Evolutionary conservation across 64 coral and sea anemone species (phyloP).

Genomic region (Stichodactyla mertensii): DNA sequence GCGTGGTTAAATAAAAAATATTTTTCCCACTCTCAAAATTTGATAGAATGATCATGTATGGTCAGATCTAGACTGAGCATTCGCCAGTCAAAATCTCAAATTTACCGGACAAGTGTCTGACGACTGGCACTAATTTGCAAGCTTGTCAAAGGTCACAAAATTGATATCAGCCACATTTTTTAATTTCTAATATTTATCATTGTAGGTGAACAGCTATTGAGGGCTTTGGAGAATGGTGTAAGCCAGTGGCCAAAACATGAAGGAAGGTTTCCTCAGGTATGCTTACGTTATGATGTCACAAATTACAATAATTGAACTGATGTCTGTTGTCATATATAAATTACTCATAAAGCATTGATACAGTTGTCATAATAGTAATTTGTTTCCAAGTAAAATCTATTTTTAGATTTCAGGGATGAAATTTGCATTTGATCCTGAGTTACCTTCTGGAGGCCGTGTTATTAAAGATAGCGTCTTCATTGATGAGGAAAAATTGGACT

Average conservation of each 20-base stretch:
- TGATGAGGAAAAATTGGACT: slow-evolving; percentile 39
- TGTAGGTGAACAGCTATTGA: slow-evolving; percentile 71
- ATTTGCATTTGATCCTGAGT: slow-evolving; percentile 74
- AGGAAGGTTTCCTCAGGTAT: slow-evolving; percentile 95
- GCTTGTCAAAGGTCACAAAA: not conserved
- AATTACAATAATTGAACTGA: not conserved
- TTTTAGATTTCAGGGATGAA: slow-evolving; percentile 83
- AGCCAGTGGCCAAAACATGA: slow-evolving; percentile 96
- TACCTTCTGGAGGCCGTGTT: slow-evolving; percentile 54
- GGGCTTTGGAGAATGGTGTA: slow-evolving; percentile 89
- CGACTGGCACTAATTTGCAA: too few relatives aligned
- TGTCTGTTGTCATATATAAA: not conserved
- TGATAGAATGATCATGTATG: too few relatives aligned
- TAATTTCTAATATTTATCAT: not conserved
- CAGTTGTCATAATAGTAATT: not conserved
- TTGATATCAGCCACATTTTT: not conserved
- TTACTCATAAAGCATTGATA: not conserved
- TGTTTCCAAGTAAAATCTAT: not conserved
- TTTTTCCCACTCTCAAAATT: too few relatives aligned
- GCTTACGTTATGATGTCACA: not conserved
- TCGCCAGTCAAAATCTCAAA: too few relatives aligned
- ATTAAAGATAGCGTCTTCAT: slow-evolving; percentile 59
- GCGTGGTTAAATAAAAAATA: too few relatives aligned
- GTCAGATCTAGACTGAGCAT: too few relatives aligned
- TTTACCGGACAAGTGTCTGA: too few relatives aligned